A percentile compares a stretch with the other conserved stretches of the same genome.
These are phyloP conservation scores for Schizotus pectinicornis DNA, from an alignment of 2,888 invertebrate genomes.

Conservation along the genomic window DNA sequence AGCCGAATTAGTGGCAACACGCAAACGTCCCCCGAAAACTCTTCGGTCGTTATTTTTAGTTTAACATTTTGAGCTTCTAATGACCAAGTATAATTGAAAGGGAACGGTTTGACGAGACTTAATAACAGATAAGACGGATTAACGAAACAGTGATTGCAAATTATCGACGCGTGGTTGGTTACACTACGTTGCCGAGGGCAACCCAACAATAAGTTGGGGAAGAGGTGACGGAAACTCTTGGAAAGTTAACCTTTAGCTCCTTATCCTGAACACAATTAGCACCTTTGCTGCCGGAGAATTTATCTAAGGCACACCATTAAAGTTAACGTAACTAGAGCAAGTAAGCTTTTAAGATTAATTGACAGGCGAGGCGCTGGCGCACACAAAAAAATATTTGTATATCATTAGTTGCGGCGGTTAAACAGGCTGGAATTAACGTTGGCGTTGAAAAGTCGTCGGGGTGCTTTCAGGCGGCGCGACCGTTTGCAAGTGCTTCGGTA, in stretches of 20 bases:
- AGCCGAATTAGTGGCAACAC: too few species aligned
- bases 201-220: conserved; percentile 37
- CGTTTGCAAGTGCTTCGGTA: conserved; percentile 18
- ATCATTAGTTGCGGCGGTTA: conserved; percentile 1
- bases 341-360: conserved; percentile 6
- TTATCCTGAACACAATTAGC: conserved; percentile 35
- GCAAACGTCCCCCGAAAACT: too few species aligned
- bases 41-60: too few species aligned
- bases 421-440: neutral
- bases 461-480: conserved; percentile 3
- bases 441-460: conserved; percentile 15
- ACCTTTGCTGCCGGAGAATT: conserved; percentile 21
- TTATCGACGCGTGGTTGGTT: conserved; percentile 37
- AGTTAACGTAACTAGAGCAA: neutral
- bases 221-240: conserved; percentile 37
- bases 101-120: conserved; percentile 34
- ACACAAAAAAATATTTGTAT: conserved; percentile 5
- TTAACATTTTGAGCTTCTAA: too few species aligned
- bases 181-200: conserved; percentile 27
- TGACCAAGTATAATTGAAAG: too few species aligned
- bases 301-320: neutral
- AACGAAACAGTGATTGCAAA: conserved; percentile 41
- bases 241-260: conserved; percentile 34
- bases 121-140: conserved; percentile 39
- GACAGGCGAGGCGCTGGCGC: neutral